Conservation (phyloP, 2,797 vertebrate genomes). For the Hozukius guyotensis region DNA sequence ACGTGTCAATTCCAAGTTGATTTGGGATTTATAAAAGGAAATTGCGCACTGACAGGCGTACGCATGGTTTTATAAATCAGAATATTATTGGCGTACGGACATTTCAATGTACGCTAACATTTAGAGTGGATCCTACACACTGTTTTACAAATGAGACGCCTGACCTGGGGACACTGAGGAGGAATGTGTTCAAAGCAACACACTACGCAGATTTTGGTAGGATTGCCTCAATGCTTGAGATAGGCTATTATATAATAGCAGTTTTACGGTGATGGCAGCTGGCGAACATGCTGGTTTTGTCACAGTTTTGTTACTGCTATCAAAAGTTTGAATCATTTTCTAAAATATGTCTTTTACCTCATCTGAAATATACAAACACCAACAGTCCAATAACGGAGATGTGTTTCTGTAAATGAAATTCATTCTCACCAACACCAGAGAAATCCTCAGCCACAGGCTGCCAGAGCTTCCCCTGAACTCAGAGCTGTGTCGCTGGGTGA, state of each 20-base stretch:
- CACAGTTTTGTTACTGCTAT: neutral
- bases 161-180: too few species aligned
- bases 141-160: too few species aligned
- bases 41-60: too few species aligned
- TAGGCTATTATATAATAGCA: neutral
- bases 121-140: too few species aligned
- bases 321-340: neutral
- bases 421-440: neutral
- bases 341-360: neutral
- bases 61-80: too few species aligned
- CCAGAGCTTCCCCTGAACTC: neutral
- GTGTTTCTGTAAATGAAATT: neutral
- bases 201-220: too few species aligned
- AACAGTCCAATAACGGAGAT: neutral
- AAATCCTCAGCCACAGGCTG: neutral
- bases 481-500: conserved; percentile 1
- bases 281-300: neutral
- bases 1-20: too few species aligned
- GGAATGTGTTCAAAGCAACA: too few species aligned
- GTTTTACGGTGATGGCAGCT: neutral
- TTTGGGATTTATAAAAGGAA: too few species aligned
- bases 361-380: neutral
- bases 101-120: too few species aligned
- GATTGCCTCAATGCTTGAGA: neutral
- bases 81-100: too few species aligned